A percentile compares a stretch with the other conserved stretches of the same genome.
phyloP scores from a whole-genome alignment of 2,888 invertebrate genomes.

The Luffia ferchaultella region DNA sequence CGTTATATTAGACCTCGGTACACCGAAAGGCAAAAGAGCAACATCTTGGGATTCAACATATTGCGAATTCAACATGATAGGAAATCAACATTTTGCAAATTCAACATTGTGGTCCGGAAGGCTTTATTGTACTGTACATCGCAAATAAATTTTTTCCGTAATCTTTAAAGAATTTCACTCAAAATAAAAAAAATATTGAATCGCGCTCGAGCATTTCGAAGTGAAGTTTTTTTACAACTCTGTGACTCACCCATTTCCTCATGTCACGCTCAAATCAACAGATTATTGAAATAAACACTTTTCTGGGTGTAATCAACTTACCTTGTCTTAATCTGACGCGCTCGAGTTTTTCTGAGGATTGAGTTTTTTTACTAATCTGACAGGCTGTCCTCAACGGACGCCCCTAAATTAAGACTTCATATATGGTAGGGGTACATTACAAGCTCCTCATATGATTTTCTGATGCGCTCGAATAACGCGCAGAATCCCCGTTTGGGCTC shows the following conservation, averaged over 20 bases:
- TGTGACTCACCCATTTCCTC: background rate
- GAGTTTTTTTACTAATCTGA: background rate
- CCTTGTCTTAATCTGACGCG: background rate
- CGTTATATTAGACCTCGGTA: background rate
- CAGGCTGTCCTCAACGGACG: background rate
- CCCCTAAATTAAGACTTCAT: background rate
- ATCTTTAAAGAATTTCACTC: background rate
- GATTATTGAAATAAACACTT: background rate
- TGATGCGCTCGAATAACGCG: background rate
- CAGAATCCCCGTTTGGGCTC: background rate
- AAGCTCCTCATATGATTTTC: background rate
- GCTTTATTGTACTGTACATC: background rate
- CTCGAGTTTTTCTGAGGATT: background rate
- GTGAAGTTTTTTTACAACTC: background rate
- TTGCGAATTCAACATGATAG: background rate
- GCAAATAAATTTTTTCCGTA: no score
- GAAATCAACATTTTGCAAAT: background rate
- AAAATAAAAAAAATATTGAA: background rate
- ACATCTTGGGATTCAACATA: background rate
- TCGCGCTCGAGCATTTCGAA: background rate
- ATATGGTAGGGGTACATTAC: background rate
- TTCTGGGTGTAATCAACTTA: background rate
- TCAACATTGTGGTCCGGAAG: background rate
- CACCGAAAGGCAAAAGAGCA: background rate
- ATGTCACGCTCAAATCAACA: background rate